phyloP scores from a whole-genome alignment of 2,888 invertebrate genomes.

The Harpalus rufipes region DNA sequence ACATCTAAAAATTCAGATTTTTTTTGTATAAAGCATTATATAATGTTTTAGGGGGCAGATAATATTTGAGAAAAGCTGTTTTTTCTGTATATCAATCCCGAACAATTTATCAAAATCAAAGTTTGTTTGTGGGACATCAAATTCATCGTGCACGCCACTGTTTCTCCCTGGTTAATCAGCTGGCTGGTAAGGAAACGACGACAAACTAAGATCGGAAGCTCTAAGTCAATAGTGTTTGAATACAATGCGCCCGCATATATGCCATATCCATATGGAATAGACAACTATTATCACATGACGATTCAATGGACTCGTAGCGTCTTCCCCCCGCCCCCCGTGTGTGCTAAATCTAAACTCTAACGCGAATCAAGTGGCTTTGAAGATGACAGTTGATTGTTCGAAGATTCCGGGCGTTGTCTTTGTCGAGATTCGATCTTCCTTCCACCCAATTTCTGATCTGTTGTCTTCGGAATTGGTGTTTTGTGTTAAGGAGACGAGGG shows the following conservation, averaged over 20 bases:
- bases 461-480: constrained; percentile 49
- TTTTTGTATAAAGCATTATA: too few species aligned
- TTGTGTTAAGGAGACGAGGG: neutral
- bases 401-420: constrained; percentile 41
- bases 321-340: constrained; percentile 26
- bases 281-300: constrained; percentile 69
- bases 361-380: constrained; percentile 75
- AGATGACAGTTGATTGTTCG: constrained; percentile 75
- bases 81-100: too few species aligned
- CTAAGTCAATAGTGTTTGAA: constrained; percentile 66
- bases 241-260: constrained; percentile 76
- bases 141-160: neutral
- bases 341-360: constrained; percentile 74
- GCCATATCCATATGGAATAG: constrained; percentile 76
- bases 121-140: neutral
- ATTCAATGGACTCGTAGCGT: constrained; percentile 64
- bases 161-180: constrained; percentile 15
- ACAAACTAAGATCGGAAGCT: constrained; percentile 65
- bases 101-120: neutral
- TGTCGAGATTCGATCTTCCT: constrained; percentile 45
- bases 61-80: too few species aligned
- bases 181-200: constrained; percentile 59
- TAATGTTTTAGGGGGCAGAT: too few species aligned
- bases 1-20: too few species aligned
- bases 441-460: constrained; percentile 53